Evolutionary conservation across 2,888 invertebrate species (phyloP).

Genomic region (Tinea semifulvella): DNA sequence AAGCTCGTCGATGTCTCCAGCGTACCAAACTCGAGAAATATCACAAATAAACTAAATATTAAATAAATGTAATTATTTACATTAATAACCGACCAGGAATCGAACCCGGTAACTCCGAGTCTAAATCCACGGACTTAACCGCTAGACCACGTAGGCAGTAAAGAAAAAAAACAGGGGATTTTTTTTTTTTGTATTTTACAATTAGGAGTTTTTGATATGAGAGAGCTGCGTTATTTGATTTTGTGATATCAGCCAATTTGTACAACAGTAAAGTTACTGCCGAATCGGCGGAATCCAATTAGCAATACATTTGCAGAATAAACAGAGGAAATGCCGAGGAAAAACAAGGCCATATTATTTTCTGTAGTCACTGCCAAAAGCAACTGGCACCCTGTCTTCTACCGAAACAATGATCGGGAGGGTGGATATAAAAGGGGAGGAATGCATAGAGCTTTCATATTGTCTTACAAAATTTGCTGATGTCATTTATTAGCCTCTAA

Average conservation of each 20-base stretch:
- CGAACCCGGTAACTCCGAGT: no score
- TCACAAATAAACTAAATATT: no score
- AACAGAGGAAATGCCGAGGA: constrained; percentile 36
- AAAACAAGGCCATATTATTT: constrained; percentile 47
- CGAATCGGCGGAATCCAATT: constrained; percentile 32
- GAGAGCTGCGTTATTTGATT: no score
- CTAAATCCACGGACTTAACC: no score
- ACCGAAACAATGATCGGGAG: constrained; percentile 54
- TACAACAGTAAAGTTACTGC: not conserved
- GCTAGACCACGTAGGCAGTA: no score
- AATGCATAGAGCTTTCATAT: constrained; percentile 58
- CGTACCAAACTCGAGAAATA: no score
- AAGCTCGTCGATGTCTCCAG: no score
- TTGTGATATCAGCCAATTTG: not conserved
- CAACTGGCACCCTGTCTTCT: constrained; percentile 38
- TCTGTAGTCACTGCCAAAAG: constrained; percentile 42
- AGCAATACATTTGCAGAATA: constrained; percentile 36
- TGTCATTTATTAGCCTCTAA: constrained; percentile 66
- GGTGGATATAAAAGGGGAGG: constrained; percentile 50
- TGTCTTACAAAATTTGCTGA: constrained; percentile 66
- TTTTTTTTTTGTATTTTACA: no score
- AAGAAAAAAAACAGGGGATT: no score
- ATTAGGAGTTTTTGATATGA: no score
- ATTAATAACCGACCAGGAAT: no score
- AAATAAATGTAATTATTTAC: no score